Base-by-base conservation (phyloP, 2,888 invertebrate species). In the Perizoma flavofasciatum region DNA sequence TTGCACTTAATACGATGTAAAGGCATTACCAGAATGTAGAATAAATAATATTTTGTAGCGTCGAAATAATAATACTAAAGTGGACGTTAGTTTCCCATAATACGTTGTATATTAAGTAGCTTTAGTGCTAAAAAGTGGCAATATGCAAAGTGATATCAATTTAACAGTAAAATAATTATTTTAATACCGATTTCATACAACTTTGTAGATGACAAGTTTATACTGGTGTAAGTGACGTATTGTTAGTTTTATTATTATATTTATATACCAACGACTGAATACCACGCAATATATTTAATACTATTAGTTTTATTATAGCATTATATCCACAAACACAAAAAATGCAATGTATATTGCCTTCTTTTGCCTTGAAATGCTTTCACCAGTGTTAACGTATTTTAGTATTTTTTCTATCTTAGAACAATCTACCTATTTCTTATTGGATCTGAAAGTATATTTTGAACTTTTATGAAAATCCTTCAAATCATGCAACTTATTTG, bases 21-120 rank as follows among this genome's bases (percentile, higher is more conserved):
- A 55, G 11, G 83, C 88, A 86, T 89, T 89, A 86, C 83, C 81
- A 84, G 86, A 88, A 86, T 87, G 85, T 86, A 83, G 79, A 70
- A 47, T 70, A 71, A 32, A n/a, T 53, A 49, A 66, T 81, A 80
- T 78, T 79, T 74, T 68, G 78, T 85, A 82, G 81, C 77, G 70
- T 77, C 72, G 78, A 73, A 71, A 68, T 67, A 58, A 51, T 51
- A 48, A 43, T 41, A 49, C 11, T 73, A 73, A 70, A 65, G 11
- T 71, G 70, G 68, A 59, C 49, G 49, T 75, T 73, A 75, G 70
- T 67, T 76, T 75, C 73, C 65, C 72, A 69, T 70, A 79, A 60
- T 59, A 66, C 50, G 59, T 60, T 77, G 65, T 76, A 79, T 74
- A 79, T 78, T 77, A 61, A 62, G 70, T 76, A 75, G 70, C 65